Percentiles rank a stretch among this genome's conserved stretches.
Evolutionary conservation across 2,888 invertebrate species (phyloP).

Genomic region (Magallana nippona): DNA sequence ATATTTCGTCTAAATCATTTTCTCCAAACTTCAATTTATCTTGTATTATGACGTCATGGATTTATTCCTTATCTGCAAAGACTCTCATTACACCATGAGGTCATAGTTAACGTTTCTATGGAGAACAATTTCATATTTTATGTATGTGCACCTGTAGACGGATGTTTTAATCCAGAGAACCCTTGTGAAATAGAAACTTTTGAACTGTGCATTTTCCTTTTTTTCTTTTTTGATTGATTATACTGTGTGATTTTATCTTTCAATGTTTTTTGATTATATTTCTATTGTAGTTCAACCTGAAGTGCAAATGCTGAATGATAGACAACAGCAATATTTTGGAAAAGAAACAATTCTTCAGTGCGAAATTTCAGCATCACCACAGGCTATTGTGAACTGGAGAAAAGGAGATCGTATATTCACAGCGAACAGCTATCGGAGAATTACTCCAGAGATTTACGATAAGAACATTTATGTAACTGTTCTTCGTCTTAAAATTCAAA

Average conservation of each 20-base stretch:
- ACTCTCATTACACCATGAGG: too few species aligned
- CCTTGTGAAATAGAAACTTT: too few species aligned
- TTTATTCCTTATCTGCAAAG: too few species aligned
- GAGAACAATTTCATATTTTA: too few species aligned
- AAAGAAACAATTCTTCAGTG: constrained; percentile 74
- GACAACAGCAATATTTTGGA: constrained; percentile 67
- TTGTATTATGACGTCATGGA: too few species aligned
- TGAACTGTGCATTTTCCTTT: background rate
- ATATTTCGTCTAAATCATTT: too few species aligned
- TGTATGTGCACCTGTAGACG: too few species aligned
- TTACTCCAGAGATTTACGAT: constrained; percentile 58
- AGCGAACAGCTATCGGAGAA: constrained; percentile 48
- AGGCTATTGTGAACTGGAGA: constrained; percentile 63
- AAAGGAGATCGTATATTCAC: constrained; percentile 50
- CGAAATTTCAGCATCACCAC: constrained; percentile 70
- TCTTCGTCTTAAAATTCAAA: constrained; percentile 48
- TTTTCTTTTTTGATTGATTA: background rate
- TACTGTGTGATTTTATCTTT: background rate
- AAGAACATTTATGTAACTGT: constrained; percentile 50
- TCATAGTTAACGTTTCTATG: too few species aligned
- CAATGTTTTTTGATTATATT: background rate
- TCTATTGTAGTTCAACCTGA: constrained; percentile 66
- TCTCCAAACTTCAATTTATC: too few species aligned
- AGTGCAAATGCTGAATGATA: constrained; percentile 65
- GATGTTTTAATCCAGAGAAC: too few species aligned